phyloP scores from a whole-genome alignment of 2,113 vertebrate species.

The Erythrocercus mccallii region DNA sequence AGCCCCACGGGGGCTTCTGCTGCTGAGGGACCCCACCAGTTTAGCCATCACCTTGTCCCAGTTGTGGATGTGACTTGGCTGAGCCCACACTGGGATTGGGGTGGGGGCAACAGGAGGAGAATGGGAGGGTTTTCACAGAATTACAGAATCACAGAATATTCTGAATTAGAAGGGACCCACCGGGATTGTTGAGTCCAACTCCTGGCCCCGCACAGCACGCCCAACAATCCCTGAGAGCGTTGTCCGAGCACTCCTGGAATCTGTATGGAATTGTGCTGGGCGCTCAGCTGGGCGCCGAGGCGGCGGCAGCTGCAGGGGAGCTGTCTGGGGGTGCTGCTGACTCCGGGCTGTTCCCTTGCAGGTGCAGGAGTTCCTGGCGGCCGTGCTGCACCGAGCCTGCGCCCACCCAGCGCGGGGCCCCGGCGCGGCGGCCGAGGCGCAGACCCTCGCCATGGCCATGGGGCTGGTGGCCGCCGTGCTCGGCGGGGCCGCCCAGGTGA shows the following conservation, averaged over 20 bases:
- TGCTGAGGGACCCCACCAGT: not conserved
- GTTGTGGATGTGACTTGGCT: accelerated
- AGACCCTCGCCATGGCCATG: constrained; percentile 91
- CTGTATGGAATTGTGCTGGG: accelerated
- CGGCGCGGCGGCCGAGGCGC: constrained; percentile 72
- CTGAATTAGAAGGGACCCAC: not conserved
- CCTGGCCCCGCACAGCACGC: not conserved
- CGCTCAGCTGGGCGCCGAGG: accelerated
- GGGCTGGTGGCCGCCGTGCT: constrained; percentile 87
- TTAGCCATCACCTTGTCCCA: not conserved
- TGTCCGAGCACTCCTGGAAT: accelerated
- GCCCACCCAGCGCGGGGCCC: constrained; percentile 49
- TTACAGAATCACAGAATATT: not conserved
- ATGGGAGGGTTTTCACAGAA: not conserved
- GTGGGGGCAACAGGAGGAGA: not conserved
- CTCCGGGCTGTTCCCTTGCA: constrained; percentile 40
- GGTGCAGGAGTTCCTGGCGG: constrained; percentile 85
- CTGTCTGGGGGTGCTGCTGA: not conserved
- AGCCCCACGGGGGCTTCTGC: not conserved
- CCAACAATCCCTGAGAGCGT: accelerated
- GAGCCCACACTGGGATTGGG: not conserved
- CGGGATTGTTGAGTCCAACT: not conserved
- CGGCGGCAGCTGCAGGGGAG: accelerated
- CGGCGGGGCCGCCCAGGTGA: constrained; percentile 83
- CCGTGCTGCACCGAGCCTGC: constrained; percentile 83